Conservation (phyloP, 2,113 vertebrate species). For the Panthera uncia region DNA sequence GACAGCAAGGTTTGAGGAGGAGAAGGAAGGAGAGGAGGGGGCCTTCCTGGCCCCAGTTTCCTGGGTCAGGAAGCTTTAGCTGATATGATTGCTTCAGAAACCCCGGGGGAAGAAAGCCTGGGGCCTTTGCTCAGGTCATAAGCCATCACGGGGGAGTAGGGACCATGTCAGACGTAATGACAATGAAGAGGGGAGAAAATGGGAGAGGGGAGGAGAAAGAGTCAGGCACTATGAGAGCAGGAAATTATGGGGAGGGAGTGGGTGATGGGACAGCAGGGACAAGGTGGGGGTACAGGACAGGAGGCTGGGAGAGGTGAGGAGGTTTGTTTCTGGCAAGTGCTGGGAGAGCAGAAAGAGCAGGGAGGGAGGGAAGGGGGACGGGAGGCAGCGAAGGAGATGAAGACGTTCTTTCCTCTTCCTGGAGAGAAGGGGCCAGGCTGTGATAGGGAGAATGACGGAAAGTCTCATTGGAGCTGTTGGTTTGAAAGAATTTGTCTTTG, state of each 20-base stretch:
- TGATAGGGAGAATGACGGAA: constrained; percentile 57
- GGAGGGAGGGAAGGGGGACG: constrained; percentile 16
- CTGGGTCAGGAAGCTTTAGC: neutral
- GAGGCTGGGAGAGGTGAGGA: neutral
- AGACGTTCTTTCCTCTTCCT: constrained; percentile 75
- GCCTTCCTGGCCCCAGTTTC: neutral
- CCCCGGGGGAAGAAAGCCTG: neutral
- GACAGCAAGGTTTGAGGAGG: neutral
- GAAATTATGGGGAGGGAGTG: constrained; percentile 45
- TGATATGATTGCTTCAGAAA: neutral
- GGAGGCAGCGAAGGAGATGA: constrained; percentile 73
- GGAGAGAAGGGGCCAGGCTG: constrained; percentile 39
- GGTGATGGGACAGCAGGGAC: neutral
- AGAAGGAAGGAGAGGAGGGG: neutral
- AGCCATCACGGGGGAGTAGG: neutral
- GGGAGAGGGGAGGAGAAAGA: constrained; percentile 56
- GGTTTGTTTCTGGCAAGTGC: neutral
- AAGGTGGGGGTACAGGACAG: fast-evolving
- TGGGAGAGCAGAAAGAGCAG: neutral
- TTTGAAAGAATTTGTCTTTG: constrained; percentile 73
- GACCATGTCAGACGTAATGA: neutral
- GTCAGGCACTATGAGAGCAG: constrained; percentile 38
- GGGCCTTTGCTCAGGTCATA: neutral
- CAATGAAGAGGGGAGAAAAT: constrained; percentile 5
- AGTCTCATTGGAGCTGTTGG: constrained; percentile 61